These are phyloP conservation scores for Nematolebias whitei DNA, from an alignment of 2,113 vertebrate genomes.

Conservation along the genomic window DNA sequence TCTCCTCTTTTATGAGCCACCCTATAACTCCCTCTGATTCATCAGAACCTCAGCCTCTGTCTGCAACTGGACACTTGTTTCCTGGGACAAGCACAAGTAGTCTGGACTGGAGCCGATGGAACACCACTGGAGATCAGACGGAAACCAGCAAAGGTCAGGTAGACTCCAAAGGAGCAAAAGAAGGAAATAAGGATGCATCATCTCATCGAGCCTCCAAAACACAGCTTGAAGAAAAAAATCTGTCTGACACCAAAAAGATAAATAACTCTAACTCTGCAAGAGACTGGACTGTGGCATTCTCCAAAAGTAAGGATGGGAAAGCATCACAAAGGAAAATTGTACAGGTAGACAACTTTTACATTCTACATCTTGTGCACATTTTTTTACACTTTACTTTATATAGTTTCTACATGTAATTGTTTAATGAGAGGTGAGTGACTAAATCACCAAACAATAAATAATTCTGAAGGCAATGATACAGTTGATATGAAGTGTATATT, in stretches of 20 bases:
- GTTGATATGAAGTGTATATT: not conserved
- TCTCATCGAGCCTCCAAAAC: conserved; percentile 84
- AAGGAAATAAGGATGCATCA: conserved; percentile 85
- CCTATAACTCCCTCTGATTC: conserved; percentile 76
- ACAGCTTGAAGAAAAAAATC: conserved; percentile 85
- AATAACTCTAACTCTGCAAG: conserved; percentile 85
- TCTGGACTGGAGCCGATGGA: conserved; percentile 78
- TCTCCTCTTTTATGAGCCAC: conserved; percentile 81
- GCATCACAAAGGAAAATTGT: conserved; percentile 84
- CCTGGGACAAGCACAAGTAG: conserved; percentile 85
- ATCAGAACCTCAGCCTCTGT: conserved; percentile 79
- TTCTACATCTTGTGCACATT: not conserved
- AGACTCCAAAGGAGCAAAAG: conserved; percentile 76
- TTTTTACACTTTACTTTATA: not conserved
- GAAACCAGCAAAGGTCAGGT: conserved; percentile 51
- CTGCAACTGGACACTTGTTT: conserved; percentile 75
- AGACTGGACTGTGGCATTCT: conserved; percentile 85
- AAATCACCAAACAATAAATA: not conserved
- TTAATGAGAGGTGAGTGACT: not conserved
- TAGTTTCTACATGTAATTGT: not conserved
- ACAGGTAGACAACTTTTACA: conserved; percentile 79
- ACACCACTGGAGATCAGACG: conserved; percentile 41
- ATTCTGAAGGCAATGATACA: not conserved
- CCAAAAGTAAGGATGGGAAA: conserved; percentile 79
- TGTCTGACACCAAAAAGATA: conserved; percentile 84